These are phyloP conservation scores for Otus sunia DNA, from an alignment of 2,113 vertebrate genomes.

Conservation along the genomic window DNA sequence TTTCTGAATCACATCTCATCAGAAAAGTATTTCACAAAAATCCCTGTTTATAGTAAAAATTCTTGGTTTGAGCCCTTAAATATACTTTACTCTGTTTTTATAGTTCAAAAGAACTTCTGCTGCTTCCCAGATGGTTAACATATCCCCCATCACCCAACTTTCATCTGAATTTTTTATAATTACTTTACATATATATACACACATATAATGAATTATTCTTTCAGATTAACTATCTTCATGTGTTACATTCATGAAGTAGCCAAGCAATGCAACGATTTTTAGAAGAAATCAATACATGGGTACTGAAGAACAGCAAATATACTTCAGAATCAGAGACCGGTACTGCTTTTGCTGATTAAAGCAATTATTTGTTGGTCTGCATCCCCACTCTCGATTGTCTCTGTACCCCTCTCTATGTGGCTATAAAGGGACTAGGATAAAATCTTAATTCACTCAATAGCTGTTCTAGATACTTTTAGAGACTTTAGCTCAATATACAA, in stretches of 20 bases:
- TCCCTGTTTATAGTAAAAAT: neutral
- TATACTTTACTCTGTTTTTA: neutral
- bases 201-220: neutral
- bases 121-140: neutral
- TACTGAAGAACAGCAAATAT: neutral
- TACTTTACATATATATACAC: neutral
- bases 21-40: neutral
- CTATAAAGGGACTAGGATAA: neutral
- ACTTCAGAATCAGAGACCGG: neutral
- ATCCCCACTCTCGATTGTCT: neutral
- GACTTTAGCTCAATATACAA: neutral
- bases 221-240: neutral
- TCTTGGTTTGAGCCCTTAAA: neutral
- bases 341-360: neutral
- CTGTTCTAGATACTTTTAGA: neutral
- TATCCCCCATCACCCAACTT: neutral
- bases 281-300: neutral
- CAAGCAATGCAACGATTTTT: neutral
- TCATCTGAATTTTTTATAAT: neutral
- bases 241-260: neutral
- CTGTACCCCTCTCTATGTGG: neutral
- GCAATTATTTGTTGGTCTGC: neutral
- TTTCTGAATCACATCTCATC: neutral
- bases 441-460: neutral
- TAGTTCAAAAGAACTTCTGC: neutral